Evolutionary conservation across 2,888 invertebrate genomes (phyloP).

Genomic region (Miltochrista miniata): DNA sequence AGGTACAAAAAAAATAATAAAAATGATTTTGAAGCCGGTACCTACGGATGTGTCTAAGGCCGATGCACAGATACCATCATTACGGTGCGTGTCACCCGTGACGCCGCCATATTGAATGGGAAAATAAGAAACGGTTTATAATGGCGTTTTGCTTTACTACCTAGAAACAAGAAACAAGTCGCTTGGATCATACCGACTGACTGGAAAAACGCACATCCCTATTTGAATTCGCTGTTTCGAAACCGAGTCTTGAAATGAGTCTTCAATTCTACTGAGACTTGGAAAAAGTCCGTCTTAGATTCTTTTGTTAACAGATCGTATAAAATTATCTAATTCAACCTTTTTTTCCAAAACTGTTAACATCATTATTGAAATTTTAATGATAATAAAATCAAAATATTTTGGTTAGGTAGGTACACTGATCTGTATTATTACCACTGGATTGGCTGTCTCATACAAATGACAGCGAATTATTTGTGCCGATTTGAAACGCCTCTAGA

Average conservation of each 20-base stretch:
- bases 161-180: slow-evolving; percentile 3
- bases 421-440: too few species aligned
- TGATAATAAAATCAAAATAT: too few species aligned
- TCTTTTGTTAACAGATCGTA: too few species aligned
- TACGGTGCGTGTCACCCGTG: slow-evolving; percentile 77
- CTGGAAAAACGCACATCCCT: not conserved
- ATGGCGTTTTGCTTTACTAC: slow-evolving; percentile 12
- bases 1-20: slow-evolving; percentile 30
- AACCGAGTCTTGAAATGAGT: not conserved
- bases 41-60: slow-evolving; percentile 75
- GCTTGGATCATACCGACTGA: not conserved
- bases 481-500: too few species aligned
- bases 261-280: too few species aligned
- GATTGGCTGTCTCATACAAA: too few species aligned
- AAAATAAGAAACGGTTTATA: slow-evolving; percentile 46
- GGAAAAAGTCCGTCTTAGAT: too few species aligned
- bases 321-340: too few species aligned
- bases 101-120: slow-evolving; percentile 77
- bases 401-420: too few species aligned
- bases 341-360: too few species aligned
- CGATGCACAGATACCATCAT: slow-evolving; percentile 73
- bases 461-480: too few species aligned
- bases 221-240: not conserved
- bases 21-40: slow-evolving; percentile 41
- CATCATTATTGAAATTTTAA: too few species aligned